A percentile compares a stretch with the other conserved stretches of the same genome.
Conservation (phyloP, 1,140 invertebrate genomes). For the Cheumatopsyche charites region DNA sequence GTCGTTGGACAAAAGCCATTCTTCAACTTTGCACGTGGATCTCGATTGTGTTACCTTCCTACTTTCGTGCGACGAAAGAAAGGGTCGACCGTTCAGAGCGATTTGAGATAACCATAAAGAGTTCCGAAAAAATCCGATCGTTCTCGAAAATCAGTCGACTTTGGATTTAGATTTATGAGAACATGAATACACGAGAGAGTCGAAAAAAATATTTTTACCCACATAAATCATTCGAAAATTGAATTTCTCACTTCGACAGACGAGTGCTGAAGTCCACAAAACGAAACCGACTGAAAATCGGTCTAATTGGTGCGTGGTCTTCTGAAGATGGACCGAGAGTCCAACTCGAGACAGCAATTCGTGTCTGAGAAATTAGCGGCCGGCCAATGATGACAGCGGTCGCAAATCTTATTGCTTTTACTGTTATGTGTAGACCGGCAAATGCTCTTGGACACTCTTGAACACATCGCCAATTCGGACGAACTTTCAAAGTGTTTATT, state of each 20-base stretch:
- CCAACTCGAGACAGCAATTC: not conserved
- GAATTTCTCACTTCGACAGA: too few relatives aligned
- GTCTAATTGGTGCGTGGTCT: not conserved
- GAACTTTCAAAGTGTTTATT: too few relatives aligned
- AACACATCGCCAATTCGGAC: too few relatives aligned
- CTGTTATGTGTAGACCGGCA: not conserved
- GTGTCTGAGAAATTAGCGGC: conserved; percentile 24
- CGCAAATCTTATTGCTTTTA: conserved; percentile 7
- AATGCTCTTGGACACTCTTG: too few relatives aligned
- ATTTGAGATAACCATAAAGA: too few relatives aligned
- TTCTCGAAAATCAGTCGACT: not conserved
- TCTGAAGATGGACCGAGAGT: conserved; percentile 2
- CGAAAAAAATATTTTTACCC: too few relatives aligned
- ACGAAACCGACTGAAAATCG: conserved; percentile 1
- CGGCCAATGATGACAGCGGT: conserved; percentile 4
- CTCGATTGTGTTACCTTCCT: conserved; percentile 15
- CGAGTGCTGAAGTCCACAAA: too few relatives aligned
- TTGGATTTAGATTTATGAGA: too few relatives aligned
- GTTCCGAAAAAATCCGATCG: not conserved
- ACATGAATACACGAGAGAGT: too few relatives aligned
- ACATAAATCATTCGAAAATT: too few relatives aligned
- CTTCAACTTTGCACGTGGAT: conserved; percentile 28
- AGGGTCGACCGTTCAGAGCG: not conserved
- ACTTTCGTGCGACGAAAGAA: not conserved
- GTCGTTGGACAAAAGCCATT: conserved; percentile 31